Conservation (phyloP, 2,797 vertebrate genomes). For the Takifugu ocellatus region DNA sequence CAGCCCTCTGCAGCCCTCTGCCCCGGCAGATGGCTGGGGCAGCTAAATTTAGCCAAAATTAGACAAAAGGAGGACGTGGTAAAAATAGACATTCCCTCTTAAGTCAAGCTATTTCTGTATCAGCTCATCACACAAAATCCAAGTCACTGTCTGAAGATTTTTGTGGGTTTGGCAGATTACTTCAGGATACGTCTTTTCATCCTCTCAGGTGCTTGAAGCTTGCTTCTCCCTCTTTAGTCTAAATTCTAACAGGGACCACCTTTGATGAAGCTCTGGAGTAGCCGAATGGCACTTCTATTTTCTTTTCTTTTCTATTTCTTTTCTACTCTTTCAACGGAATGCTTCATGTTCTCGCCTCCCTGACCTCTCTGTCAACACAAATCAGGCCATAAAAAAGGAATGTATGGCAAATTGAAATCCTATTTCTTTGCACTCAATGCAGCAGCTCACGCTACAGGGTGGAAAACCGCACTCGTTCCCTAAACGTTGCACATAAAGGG, state of each 20-base stretch:
- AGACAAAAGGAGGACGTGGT: conserved; percentile 38
- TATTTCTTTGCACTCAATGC: too few species aligned
- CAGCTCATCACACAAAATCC: conserved; percentile 47
- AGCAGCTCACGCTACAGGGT: too few species aligned
- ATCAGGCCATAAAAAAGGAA: too few species aligned
- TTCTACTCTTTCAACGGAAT: too few species aligned
- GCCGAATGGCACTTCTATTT: too few species aligned
- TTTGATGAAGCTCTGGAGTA: neutral
- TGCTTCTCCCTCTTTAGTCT: conserved; percentile 13
- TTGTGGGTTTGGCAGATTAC: conserved; percentile 44
- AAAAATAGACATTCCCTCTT: conserved; percentile 55
- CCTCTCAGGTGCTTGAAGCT: conserved; percentile 14
- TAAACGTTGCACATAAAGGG: too few species aligned
- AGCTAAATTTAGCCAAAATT: conserved; percentile 56
- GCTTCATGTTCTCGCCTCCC: too few species aligned
- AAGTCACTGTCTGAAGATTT: conserved; percentile 62
- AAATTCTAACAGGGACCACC: neutral
- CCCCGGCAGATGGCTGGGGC: conserved; percentile 33
- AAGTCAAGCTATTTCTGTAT: conserved; percentile 57
- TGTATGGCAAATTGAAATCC: too few species aligned
- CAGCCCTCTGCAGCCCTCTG: conserved; percentile 18
- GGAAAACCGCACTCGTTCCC: too few species aligned
- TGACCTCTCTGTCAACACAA: too few species aligned
- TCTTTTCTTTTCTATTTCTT: too few species aligned
- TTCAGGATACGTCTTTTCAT: conserved; percentile 44